phyloP scores from a whole-genome alignment of 2,888 invertebrate species.

The Chironomus tentans region DNA sequence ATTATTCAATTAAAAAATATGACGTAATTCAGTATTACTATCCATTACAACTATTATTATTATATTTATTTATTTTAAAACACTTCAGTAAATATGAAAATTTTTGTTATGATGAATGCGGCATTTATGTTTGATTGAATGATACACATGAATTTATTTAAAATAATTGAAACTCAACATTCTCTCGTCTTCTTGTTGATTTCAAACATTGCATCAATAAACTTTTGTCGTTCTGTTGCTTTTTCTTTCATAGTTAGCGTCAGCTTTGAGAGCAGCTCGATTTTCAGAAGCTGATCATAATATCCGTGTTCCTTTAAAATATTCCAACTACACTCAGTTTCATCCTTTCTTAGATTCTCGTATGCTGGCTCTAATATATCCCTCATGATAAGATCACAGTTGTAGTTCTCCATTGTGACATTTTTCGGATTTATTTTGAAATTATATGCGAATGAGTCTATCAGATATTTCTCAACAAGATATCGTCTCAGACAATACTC shows the following conservation, averaged over 20 bases:
- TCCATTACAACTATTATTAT: too few species aligned
- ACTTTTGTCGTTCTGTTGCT: conserved; percentile 14
- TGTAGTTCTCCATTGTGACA: conserved; percentile 20
- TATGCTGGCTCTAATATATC: conserved; percentile 19
- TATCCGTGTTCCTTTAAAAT: conserved; percentile 7
- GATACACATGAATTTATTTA: neutral
- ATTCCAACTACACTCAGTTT: neutral
- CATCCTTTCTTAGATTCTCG: conserved; percentile 16
- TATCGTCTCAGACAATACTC: conserved; percentile 21
- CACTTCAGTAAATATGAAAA: too few species aligned
- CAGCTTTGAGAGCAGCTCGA: conserved; percentile 11
- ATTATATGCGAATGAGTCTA: conserved; percentile 14
- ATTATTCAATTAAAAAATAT: too few species aligned
- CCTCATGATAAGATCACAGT: conserved; percentile 17
- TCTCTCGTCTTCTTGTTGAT: conserved; percentile 11
- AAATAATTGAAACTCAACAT: neutral
- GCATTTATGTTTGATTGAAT: too few species aligned
- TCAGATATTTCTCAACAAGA: conserved; percentile 20
- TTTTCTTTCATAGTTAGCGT: conserved; percentile 3
- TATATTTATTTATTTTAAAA: too few species aligned
- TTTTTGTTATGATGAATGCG: too few species aligned
- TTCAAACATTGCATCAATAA: conserved; percentile 19
- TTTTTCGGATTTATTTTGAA: conserved; percentile 17
- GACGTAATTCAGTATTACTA: too few species aligned
- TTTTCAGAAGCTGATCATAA: conserved; percentile 15